Evolutionary conservation across 92 coral and sea anemone species (phyloP).

Genomic region (Chrysogorgia sp.): DNA sequence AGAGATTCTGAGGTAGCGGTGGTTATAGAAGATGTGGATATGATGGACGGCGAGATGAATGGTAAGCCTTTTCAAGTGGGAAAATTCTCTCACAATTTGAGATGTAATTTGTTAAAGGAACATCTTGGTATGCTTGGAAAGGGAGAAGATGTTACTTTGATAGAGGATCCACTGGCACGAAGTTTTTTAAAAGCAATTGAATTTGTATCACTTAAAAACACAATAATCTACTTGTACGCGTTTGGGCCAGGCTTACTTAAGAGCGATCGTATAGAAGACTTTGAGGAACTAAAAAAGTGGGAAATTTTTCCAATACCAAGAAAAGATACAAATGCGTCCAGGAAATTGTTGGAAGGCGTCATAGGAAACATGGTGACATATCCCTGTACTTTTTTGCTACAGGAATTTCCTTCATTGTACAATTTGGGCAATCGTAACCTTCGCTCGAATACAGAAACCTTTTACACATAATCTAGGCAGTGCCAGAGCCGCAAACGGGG

Average conservation of each 20-base stretch:
- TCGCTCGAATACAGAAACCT: too few species aligned
- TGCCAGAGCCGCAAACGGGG: too few species aligned
- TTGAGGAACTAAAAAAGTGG: slow-evolving; percentile 40
- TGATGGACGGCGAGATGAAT: slow-evolving; percentile 51
- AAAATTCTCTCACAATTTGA: slow-evolving; percentile 39
- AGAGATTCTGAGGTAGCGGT: slow-evolving; percentile 61
- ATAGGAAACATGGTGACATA: slow-evolving; percentile 43
- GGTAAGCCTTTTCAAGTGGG: slow-evolving; percentile 42
- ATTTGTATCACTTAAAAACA: background rate
- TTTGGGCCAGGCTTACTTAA: slow-evolving; percentile 26
- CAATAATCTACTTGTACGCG: background rate
- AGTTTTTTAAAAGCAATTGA: slow-evolving; percentile 1
- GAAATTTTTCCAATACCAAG: slow-evolving; percentile 27
- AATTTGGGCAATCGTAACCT: too few species aligned
- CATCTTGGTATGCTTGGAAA: slow-evolving; percentile 36
- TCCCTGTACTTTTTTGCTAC: slow-evolving; percentile 30
- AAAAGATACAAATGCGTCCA: slow-evolving; percentile 5
- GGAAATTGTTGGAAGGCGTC: slow-evolving; percentile 19
- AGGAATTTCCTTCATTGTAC: too few species aligned
- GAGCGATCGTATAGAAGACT: slow-evolving; percentile 30
- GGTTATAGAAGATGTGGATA: slow-evolving; percentile 48
- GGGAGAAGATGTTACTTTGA: background rate
- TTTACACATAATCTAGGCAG: too few species aligned
- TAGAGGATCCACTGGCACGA: slow-evolving; percentile 8
- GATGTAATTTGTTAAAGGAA: slow-evolving; percentile 42